Evolutionary conservation across 2,797 vertebrate species (phyloP), one percentile per base, ranked within the genome.

Genomic region (Gymnoscopelus microlampas): DNA sequence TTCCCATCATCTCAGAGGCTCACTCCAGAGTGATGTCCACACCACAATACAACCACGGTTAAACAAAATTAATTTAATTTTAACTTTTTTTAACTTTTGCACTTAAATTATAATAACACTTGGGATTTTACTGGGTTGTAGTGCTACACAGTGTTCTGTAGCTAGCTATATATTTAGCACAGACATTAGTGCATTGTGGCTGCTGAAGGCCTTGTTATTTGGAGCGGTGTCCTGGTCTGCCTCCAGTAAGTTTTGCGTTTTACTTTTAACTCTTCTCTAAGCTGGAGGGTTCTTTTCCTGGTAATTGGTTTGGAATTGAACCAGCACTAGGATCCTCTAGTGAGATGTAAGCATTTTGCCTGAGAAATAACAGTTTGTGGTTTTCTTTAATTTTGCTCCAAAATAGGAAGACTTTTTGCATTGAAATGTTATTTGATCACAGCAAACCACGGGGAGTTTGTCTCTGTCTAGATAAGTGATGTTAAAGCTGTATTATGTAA

Each of bases 31-130:
- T 70, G 78, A 84, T 71, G 53, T 71, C 82, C 71, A 39, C 74
- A 4, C 49, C 60, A 70, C 71, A 60, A 49, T 65, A 68, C 47
- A 14, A 24, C 29, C 83, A 77, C 82, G 80, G 81, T 87, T 80
- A 81, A 76, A 81, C 68, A 83, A 82, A 72, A n/a, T 76, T 62
- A 48, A 26, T 79, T 71, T n/a, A n/a, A n/a, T n/a, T n/a, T n/a
- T n/a, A n/a, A n/a, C n/a, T n/a, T n/a, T n/a, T n/a, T n/a, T 70
- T 76, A 26, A 39, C 35, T 39, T 39, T 39, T 39, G 35, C 35
- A 39, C 35, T 39, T 7, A 1, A 7, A 19, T 39, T 39, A 39
- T 1, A 39, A 6, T 39, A 6, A 7, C 35, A 49, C 19, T 24
- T 13, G 3, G 48, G 11, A 32, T 4, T 14, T 39, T 8, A 48